Evolutionary conservation across 2,888 invertebrate genomes (phyloP).

Genomic region (Spatulosminthurus flaviceps): DNA sequence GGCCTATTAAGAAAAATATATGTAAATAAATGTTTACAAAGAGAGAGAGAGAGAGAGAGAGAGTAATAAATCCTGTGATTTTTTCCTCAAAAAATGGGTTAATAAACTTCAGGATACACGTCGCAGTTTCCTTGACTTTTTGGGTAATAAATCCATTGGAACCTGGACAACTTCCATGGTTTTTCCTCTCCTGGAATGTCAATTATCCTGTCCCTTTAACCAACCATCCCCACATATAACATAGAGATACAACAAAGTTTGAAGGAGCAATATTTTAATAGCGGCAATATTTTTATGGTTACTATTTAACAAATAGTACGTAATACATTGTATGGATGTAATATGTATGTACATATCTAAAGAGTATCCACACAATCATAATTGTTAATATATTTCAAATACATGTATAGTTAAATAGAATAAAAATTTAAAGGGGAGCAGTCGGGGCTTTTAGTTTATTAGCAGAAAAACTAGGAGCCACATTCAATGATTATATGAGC

Average conservation of each 20-base stretch:
- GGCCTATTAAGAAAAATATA: too few species aligned
- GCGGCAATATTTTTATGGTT: too few species aligned
- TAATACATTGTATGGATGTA: too few species aligned
- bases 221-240: too few species aligned
- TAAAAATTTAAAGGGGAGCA: slow-evolving; percentile 7
- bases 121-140: not conserved
- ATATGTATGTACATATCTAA: too few species aligned
- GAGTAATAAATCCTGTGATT: not conserved
- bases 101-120: not conserved
- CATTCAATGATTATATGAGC: not conserved
- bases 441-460: not conserved
- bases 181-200: slow-evolving; percentile 1
- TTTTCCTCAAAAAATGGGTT: not conserved
- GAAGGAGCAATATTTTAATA: too few species aligned
- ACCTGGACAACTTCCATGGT: not conserved
- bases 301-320: too few species aligned
- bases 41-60: too few species aligned
- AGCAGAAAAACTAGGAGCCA: not conserved
- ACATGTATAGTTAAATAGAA: too few species aligned
- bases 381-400: too few species aligned
- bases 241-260: too few species aligned
- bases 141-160: not conserved
- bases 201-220: not conserved
- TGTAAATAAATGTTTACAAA: slow-evolving; percentile 1
- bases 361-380: too few species aligned